Base-by-base conservation (phyloP, 2,113 vertebrate genomes). In the Ptilonorhynchus violaceus region DNA sequence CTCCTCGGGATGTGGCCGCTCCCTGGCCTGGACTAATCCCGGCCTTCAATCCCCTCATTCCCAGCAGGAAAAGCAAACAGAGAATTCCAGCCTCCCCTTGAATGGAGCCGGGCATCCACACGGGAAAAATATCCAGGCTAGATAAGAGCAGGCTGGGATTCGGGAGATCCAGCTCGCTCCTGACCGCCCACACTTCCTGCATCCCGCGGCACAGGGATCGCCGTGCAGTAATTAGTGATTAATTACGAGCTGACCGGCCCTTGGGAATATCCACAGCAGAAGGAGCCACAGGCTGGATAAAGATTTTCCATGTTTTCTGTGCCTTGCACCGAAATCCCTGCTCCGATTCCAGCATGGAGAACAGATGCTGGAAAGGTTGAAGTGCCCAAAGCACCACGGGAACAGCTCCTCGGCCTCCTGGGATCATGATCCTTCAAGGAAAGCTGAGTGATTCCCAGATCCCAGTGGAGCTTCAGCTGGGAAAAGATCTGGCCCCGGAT, bases 181-280 rank as follows among this genome's bases (percentile, higher is more conserved):
- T 0, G 3, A 23, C 75, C n/a, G 70, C 50, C 62, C 2, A 0
- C 4, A 10, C 84, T 82, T 93, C 91, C 90, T 56, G 60, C 4
- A 44, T 64, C 44, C 83, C 17, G 35, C 6, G 53, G 83, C 59
- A 50, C 64, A 7, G 49, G 2, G 56, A 83, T 56, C 64, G 25
- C 50, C 15, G 35, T 8, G 41, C 55, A 21, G 47, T 62, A 67
- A 86, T 93, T 58, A 88, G 85, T 94, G 89, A 94, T 91, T 93
- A 86, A 96, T 95, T 95, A 93, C 62, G 86, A 62, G 58, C 63
- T 87, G 89, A 56, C 50, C 92, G 70, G 37, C 37, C 77, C 67
- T 27, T 13, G 6, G 81, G 91, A 83, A 7, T 39, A 75, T 39
- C 42, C 44, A 72, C 3, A 37, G 76, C 85, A 80, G n/a, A n/a